Conservation (phyloP, 2,888 invertebrate genomes). For the Protodeltote pygarga region DNA sequence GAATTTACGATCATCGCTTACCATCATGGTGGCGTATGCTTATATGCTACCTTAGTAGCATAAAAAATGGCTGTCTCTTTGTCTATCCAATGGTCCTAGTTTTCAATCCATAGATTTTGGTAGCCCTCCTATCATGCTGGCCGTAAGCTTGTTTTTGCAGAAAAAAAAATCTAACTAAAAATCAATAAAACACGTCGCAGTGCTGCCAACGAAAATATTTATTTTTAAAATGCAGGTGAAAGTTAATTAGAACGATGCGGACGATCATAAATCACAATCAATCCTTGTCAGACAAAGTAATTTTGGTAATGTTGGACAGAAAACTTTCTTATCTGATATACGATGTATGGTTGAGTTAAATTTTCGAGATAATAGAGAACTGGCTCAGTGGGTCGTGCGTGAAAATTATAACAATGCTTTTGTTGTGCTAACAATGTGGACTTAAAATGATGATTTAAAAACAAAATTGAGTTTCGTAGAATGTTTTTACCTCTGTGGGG, state of each 20-base stretch:
- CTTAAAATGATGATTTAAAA: constrained; percentile 25
- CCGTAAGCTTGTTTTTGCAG: no score
- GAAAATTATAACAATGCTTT: constrained; percentile 41
- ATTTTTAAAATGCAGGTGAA: constrained; percentile 54
- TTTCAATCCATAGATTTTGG: no score
- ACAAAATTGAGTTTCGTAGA: constrained; percentile 11
- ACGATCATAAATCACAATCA: constrained; percentile 69
- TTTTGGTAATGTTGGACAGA: constrained; percentile 54
- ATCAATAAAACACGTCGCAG: no score
- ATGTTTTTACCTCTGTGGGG: no score
- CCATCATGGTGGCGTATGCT: no score
- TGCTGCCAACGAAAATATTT: constrained; percentile 16
- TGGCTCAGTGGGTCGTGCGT: constrained; percentile 39
- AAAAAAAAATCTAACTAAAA: no score
- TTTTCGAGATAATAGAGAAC: constrained; percentile 29
- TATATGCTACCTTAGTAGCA: no score
- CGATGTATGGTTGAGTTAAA: constrained; percentile 21
- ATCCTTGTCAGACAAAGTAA: constrained; percentile 63
- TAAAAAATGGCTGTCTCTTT: no score
- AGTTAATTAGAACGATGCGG: constrained; percentile 51
- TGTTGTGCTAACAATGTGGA: constrained; percentile 29
- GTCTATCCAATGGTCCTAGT: no score
- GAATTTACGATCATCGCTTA: no score
- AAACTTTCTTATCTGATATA: constrained; percentile 48
- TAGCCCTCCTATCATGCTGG: no score